Conservation (phyloP, 2,797 vertebrate genomes). For the Sebastes iracundus region DNA sequence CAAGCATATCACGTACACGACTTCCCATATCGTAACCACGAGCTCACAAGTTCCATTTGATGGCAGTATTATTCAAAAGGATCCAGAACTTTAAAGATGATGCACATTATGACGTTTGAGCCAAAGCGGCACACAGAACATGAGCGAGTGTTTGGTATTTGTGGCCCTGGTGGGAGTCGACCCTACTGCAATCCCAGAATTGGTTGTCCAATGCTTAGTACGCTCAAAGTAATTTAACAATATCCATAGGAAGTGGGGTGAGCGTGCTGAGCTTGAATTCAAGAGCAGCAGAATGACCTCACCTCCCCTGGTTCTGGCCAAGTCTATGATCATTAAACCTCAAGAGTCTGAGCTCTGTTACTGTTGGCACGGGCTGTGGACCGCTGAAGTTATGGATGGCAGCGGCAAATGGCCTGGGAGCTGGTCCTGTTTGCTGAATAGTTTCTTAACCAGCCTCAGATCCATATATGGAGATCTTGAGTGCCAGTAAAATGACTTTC, state of each 20-base stretch:
- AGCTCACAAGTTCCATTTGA: background rate
- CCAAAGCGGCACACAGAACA: background rate
- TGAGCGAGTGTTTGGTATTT: background rate
- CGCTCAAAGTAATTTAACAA: background rate
- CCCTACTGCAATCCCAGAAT: background rate
- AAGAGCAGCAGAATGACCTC: conserved; percentile 40
- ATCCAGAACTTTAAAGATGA: background rate
- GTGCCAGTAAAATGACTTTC: conserved; percentile 8
- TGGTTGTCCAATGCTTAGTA: background rate
- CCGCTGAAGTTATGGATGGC: conserved; percentile 49
- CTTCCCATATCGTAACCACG: background rate
- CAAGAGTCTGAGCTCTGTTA: conserved; percentile 41
- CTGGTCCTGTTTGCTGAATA: conserved; percentile 27
- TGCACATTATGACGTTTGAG: background rate
- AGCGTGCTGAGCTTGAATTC: background rate
- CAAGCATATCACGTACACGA: background rate
- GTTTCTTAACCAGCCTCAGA: conserved; percentile 17
- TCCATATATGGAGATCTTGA: conserved; percentile 46
- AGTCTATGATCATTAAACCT: conserved; percentile 38
- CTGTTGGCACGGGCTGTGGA: conserved; percentile 42
- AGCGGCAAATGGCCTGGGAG: conserved; percentile 27
- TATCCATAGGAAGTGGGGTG: background rate
- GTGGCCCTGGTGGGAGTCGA: background rate
- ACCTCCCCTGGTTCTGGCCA: conserved; percentile 24
- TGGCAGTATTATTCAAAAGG: background rate